Base-by-base conservation (phyloP, 2,888 invertebrate genomes). In the Lithophane semibrunnea region DNA sequence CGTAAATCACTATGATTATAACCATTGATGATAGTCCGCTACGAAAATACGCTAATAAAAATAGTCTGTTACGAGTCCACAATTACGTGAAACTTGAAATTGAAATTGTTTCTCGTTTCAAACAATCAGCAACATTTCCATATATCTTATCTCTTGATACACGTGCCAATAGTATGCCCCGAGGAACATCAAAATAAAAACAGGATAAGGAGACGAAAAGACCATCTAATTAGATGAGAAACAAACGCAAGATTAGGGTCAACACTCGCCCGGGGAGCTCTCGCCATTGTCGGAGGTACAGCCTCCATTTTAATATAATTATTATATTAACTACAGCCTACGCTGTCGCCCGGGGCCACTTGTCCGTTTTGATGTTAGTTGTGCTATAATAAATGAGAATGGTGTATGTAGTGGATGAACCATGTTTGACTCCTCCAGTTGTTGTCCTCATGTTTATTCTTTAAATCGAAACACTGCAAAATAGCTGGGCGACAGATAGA, bases 161-260 rank as follows among this genome's bases (percentile, higher is more conserved):
- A 65, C 82, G 76, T 77, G 79, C 86, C 86, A 88, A 90, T 92
- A 90, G 85, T 87, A 89, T 80, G 77, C 91, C 88, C 90, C 69
- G 69, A 89, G 90, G 85, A 83, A 84, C 84, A 88, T 88, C 86
- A 82, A 88, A 91, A 93, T 92, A 92, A 93, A 94, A 94, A 94
- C 91, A 91, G 88, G 90, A 91, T 90, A 92, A 92, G 89, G 87
- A 92, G 91, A 89, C 90, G 91, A 92, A 92, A 91, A 91, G 90
- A 89, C 84, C 90, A 79, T 89, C 91, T 94, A 94, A 95, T 95
- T 95, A 95, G 92, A 94, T 90, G 92, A 93, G 91, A 92, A 94
- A 93, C 94, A 94, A 95, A 93, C 93, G 90, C 87, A 86, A 90
- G 90, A 93, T 94, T 93, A 93, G 92, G 94, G 93, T 92, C 94